Evolutionary conservation across 2,113 vertebrate genomes (phyloP), one percentile per base, ranked within the genome.

Genomic region (Stercorarius parasiticus): DNA sequence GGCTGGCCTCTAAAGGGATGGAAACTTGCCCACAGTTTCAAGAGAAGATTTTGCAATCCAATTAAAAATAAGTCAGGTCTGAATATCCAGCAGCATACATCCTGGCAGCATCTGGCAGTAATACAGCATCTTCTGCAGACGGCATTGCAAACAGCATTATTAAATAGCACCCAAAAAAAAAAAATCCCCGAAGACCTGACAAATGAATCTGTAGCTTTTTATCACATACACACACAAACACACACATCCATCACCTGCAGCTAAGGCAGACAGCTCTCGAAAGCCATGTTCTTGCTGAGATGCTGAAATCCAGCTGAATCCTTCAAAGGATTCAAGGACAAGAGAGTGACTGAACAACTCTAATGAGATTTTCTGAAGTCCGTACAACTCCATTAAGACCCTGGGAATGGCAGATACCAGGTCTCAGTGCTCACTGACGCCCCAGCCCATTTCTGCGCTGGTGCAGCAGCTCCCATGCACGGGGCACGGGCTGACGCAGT

Each of bases 361-460:
- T 13, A 20, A 30, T 14, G 74, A 36, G 52, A 38, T 61, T 59
- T 83, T 52, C 59, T 61, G 36, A 9, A 14, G 13, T 3, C 52
- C 0, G 1, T 3, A 6, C 0, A 1, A 29, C 45, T 12, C 73
- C 73, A 34, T 47, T 15, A 45, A 36, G 56, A 45, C 20, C 11
- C 77, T 16, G 50, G 67, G 36, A 66, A 26, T 2, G 73, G 62
- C 45, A 61, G 9, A 21, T 11, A 5, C 3, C 42, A 6, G 45
- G 25, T 50, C 53, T 49, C 2, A 5, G 47, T 12, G 86, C 71
- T 17, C 49, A 11, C n/a, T 2, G 30, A 12, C 0, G 2, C 30
- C 59, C 58, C 32, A 36, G 52, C 40, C 69, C 65, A 1, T 15
- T 19, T 10, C 43, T 42, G 43, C 2, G 0, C 30, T 2, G 3